Evolutionary conservation across 2,888 invertebrate species (phyloP).

Genomic region (Phrixothrix hirtus): DNA sequence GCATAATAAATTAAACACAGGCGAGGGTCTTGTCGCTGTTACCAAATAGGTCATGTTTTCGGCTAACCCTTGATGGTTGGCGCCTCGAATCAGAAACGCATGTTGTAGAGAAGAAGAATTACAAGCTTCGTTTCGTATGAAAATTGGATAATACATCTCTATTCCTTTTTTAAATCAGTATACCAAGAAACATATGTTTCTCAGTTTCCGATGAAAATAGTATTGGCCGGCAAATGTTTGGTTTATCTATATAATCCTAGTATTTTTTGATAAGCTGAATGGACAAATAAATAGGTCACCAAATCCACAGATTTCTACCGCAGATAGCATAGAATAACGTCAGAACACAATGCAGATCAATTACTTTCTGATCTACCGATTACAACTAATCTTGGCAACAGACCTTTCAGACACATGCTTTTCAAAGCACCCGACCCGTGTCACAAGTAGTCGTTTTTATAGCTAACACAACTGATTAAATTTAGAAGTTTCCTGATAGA

Average conservation of each 20-base stretch:
- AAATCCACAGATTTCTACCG: constrained; percentile 11
- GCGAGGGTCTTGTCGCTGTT: constrained; percentile 42
- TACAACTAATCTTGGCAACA: constrained; percentile 45
- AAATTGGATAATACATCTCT: constrained; percentile 23
- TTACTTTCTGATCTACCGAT: constrained; percentile 51
- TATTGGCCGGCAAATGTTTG: no score
- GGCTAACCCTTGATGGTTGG: constrained; percentile 40
- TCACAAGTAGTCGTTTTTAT: constrained; percentile 45
- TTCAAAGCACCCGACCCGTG: constrained; percentile 44
- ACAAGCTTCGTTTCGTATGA: constrained; percentile 27
- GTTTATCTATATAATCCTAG: constrained; percentile 23
- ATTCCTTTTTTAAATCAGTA: constrained; percentile 13
- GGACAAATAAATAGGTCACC: constrained; percentile 36
- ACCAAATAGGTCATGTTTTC: constrained; percentile 42
- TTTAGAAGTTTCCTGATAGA: constrained; percentile 43
- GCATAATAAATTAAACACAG: constrained; percentile 47
- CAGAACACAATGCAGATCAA: constrained; percentile 50
- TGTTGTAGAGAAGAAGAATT: constrained; percentile 33
- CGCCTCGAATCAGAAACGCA: constrained; percentile 43
- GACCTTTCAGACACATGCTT: constrained; percentile 31
- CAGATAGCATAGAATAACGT: constrained; percentile 40
- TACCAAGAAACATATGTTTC: constrained; percentile 13
- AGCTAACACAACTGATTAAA: constrained; percentile 41
- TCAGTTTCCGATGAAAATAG: constrained; percentile 10
- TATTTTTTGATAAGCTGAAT: constrained; percentile 37